Evolutionary conservation across 2,888 invertebrate species (phyloP), one percentile per base, ranked within the genome.

Genomic region (Branchellion lobata): DNA sequence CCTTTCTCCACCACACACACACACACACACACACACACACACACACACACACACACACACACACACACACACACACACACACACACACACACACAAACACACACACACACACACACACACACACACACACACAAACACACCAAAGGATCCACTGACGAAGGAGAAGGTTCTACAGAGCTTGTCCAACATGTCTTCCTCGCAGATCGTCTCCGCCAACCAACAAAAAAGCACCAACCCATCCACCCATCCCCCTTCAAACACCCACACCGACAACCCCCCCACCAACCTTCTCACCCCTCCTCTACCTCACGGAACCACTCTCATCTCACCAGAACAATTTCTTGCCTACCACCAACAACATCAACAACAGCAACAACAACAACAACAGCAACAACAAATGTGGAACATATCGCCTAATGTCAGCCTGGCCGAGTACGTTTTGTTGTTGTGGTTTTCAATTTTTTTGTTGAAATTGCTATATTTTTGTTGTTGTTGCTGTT

Each of bases 161-260:
- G 81, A 81, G 53, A 79, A 75, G 31, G 80, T 80, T 3, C 78
- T 81, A 24, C 81, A 81, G 78, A 78, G 77, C 29, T 47, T 81
- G 34, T 76, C 81, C 11, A 53, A 72, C 51, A 81, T 81, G 81
- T 81, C 81, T 0, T 81, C 81, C 8, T 81, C 81, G 8, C 81
- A 81, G 75, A 81, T 81, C 29, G 81, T 81, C n/a, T 81, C 81
- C 18, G 81, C 81, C 29, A 79, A 81, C 51, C 81, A 81, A 8
- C 57, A 78, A 36, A 81, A 81, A 47, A 61, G n/a, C 34, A 65
- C 61, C 1, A 34, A 29, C 33, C 34, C 61, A 18, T 1, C 24
- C 36, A 14, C 11, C 33, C 29, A 61, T 2, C 0, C 33, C 34
- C 2, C 75, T 14, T n/a, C n/a, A 3, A 57, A 57, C 61, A 34